Percentiles rank a stretch among this genome's conserved stretches.
phyloP scores from a whole-genome alignment of 2,113 vertebrate genomes.

The Baryphthengus martii region DNA sequence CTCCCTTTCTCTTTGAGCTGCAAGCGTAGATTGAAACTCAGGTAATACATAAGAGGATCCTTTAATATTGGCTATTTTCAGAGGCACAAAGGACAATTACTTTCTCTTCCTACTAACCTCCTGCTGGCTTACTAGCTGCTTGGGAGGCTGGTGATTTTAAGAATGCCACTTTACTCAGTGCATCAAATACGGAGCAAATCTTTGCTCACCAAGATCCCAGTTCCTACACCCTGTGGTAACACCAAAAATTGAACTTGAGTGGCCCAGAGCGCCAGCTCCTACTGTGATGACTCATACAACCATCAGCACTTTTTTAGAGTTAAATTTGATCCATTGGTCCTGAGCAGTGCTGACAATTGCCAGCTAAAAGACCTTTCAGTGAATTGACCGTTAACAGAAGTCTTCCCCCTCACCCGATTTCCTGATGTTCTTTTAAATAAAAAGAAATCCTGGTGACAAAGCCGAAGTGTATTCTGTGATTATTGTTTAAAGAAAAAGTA shows the following conservation, averaged over 20 bases:
- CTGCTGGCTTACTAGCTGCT: slow-evolving; percentile 64
- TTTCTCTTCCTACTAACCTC: slow-evolving; percentile 59
- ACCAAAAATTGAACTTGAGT: slow-evolving; percentile 73
- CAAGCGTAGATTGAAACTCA: background rate
- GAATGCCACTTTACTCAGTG: slow-evolving; percentile 69
- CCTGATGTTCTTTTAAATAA: slow-evolving; percentile 73
- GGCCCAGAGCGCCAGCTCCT: slow-evolving; percentile 56
- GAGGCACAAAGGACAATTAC: slow-evolving; percentile 61
- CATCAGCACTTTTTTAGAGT: slow-evolving; percentile 72
- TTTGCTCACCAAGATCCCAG: slow-evolving; percentile 64
- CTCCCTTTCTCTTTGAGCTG: slow-evolving; percentile 21
- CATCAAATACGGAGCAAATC: slow-evolving; percentile 70
- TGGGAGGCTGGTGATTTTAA: slow-evolving; percentile 63
- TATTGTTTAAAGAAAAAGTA: slow-evolving; percentile 48
- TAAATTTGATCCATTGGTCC: slow-evolving; percentile 72
- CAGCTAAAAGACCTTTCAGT: slow-evolving; percentile 75
- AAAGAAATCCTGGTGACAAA: slow-evolving; percentile 70
- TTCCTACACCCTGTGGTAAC: slow-evolving; percentile 61
- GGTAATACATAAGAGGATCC: slow-evolving; percentile 50
- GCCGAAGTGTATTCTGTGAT: slow-evolving; percentile 66
- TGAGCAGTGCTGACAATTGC: slow-evolving; percentile 73
- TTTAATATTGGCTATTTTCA: slow-evolving; percentile 69
- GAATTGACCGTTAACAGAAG: slow-evolving; percentile 72
- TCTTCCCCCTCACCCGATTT: slow-evolving; percentile 22
- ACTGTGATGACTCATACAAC: slow-evolving; percentile 72